Conservation (phyloP, 2,888 invertebrate genomes). For the Thecophora atra region DNA sequence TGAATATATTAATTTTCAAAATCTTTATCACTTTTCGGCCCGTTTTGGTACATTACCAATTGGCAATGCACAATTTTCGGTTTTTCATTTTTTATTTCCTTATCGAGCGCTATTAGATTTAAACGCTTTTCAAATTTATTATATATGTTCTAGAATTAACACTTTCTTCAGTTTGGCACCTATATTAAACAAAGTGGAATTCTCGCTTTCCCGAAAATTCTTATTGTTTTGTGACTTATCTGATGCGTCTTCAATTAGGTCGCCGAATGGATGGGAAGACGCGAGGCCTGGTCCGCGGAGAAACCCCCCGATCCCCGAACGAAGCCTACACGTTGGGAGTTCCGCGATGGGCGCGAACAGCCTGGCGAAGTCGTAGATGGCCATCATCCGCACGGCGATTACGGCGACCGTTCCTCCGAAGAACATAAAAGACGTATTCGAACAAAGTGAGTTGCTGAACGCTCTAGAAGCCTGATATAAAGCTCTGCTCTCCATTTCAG, state of each 20-base stretch:
- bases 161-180: constrained; percentile 44
- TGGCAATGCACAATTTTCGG: constrained; percentile 51
- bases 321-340: constrained; percentile 78
- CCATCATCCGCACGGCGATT: constrained; percentile 44
- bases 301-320: constrained; percentile 72
- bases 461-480: background rate
- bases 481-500: constrained; percentile 45
- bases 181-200: constrained; percentile 11
- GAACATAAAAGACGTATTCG: constrained; percentile 62
- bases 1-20: constrained; percentile 31
- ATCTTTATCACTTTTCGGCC: constrained; percentile 19
- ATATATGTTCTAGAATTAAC: constrained; percentile 40
- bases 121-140: constrained; percentile 28
- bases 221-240: background rate
- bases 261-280: constrained; percentile 78
- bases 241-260: constrained; percentile 52
- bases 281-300: constrained; percentile 90
- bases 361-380: constrained; percentile 66
- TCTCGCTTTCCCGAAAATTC: background rate
- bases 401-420: constrained; percentile 57
- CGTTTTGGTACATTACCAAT: constrained; percentile 18
- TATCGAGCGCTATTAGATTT: constrained; percentile 36
- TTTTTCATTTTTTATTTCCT: constrained; percentile 56
- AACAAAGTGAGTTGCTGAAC: constrained; percentile 55
- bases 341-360: constrained; percentile 71